Conservation (phyloP, 2,888 invertebrate species). For the Bembecia ichneumoniformis region DNA sequence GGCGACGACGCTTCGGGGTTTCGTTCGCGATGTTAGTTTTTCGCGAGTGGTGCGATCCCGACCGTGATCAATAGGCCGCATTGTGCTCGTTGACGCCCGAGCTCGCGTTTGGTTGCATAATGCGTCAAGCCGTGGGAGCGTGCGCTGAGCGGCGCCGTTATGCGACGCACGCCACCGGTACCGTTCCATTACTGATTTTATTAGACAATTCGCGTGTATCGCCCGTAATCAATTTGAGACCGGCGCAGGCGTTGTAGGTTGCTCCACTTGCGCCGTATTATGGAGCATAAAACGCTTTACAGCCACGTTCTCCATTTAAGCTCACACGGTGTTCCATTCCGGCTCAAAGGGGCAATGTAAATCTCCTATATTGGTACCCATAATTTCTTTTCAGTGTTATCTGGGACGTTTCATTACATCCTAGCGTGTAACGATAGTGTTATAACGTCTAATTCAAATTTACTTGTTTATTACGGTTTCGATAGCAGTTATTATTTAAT, state of each 20-base stretch:
- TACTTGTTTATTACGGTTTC: no score
- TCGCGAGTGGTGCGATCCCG: conserved; percentile 35
- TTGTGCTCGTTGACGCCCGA: conserved; percentile 39
- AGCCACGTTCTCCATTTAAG: conserved; percentile 39
- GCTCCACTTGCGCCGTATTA: conserved; percentile 54
- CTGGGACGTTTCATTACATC: conserved; percentile 32
- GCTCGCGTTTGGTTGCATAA: conserved; percentile 52
- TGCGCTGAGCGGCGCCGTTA: conserved; percentile 50
- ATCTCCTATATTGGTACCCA: conserved; percentile 22
- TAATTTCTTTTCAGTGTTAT: conserved; percentile 34
- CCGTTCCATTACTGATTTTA: conserved; percentile 70
- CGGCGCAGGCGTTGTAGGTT: conserved; percentile 41
- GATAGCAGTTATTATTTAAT: no score
- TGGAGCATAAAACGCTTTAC: conserved; percentile 39
- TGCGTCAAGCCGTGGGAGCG: conserved; percentile 62
- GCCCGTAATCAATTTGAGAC: conserved; percentile 61
- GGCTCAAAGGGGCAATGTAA: conserved; percentile 26
- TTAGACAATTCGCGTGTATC: conserved; percentile 67
- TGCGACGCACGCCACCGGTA: conserved; percentile 65
- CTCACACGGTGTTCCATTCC: conserved; percentile 39
- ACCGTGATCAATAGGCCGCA: conserved; percentile 41
- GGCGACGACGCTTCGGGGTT: conserved; percentile 19
- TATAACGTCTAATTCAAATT: no score
- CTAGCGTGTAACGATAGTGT: conserved; percentile 12
- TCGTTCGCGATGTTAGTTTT: conserved; percentile 49